Percentiles rank a stretch among this genome's conserved stretches.
Conservation (phyloP, 2,888 invertebrate species). For the Drosophila mayaguana region DNA sequence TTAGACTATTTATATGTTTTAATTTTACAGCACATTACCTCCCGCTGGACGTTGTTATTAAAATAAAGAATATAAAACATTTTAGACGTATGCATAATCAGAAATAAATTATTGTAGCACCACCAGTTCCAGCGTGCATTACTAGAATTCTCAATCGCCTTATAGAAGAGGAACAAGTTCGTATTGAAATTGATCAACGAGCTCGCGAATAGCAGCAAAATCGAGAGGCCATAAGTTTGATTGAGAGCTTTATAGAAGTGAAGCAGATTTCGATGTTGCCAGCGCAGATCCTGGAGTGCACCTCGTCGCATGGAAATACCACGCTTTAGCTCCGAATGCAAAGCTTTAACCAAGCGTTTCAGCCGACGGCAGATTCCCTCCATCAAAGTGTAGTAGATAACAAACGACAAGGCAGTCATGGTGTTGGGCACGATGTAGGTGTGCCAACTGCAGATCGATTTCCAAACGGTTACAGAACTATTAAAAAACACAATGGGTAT, state of each 20-base stretch:
- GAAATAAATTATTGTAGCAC: slow-evolving; percentile 43
- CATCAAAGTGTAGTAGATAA: slow-evolving; percentile 51
- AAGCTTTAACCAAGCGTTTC: slow-evolving; percentile 16
- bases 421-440: slow-evolving; percentile 57
- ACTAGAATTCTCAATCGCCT: slow-evolving; percentile 37
- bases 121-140: slow-evolving; percentile 35
- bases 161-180: slow-evolving; percentile 56
- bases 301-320: slow-evolving; percentile 13
- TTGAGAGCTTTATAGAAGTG: slow-evolving; percentile 51
- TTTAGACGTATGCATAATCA: slow-evolving; percentile 50
- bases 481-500: slow-evolving; percentile 17
- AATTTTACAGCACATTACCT: slow-evolving; percentile 26
- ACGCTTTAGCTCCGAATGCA: slow-evolving; percentile 34
- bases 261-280: slow-evolving; percentile 38
- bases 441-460: slow-evolving; percentile 17
- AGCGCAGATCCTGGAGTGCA: slow-evolving; percentile 40
- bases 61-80: slow-evolving; percentile 51
- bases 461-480: background rate
- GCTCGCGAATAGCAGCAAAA: slow-evolving; percentile 48
- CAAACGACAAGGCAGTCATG: slow-evolving; percentile 49
- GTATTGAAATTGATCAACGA: slow-evolving; percentile 62
- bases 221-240: slow-evolving; percentile 42
- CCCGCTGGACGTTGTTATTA: slow-evolving; percentile 44
- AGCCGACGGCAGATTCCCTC: slow-evolving; percentile 47
- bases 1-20: background rate